Percentiles rank a stretch among this genome's conserved stretches.
Conservation (phyloP, 37 sponge, comb jelly and placozoan genomes). For the Geodia barretti region DNA sequence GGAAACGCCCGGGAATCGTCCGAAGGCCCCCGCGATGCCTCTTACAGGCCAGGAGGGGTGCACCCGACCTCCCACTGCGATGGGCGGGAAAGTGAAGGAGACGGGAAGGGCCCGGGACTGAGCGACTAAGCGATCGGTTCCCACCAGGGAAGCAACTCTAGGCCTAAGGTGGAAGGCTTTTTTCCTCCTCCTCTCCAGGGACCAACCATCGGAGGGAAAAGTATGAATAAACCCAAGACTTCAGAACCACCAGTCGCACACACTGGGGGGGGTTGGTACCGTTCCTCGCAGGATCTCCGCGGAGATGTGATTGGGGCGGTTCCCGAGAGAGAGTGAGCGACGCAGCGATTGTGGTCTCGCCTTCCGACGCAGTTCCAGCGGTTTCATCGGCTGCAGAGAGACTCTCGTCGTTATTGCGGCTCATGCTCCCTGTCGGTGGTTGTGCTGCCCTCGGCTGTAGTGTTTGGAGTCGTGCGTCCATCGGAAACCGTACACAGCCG, state of each 20-base stretch:
- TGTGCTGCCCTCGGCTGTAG: conserved; percentile 72
- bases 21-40: too few species aligned
- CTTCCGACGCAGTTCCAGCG: conserved; percentile 50
- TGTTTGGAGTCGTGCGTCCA: conserved; percentile 95
- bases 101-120: too few species aligned
- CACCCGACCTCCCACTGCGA: too few species aligned
- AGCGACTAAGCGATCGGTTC: too few species aligned
- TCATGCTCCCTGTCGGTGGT: conserved; percentile 78
- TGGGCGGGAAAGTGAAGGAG: too few species aligned
- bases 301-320: conserved; percentile 99
- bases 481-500: conserved; percentile 92
- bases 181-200: too few species aligned
- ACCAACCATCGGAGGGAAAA: too few species aligned
- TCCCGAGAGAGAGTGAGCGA: conserved; percentile 94
- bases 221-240: too few species aligned
- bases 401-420: conserved; percentile 49
- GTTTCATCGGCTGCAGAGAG: conserved; percentile 33
- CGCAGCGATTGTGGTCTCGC: conserved; percentile 67
- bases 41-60: too few species aligned
- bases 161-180: too few species aligned
- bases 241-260: conserved; percentile 99
- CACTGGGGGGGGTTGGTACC: conserved; percentile 92
- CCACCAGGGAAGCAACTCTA: too few species aligned
- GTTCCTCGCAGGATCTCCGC: conserved; percentile 85
- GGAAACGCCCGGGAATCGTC: too few species aligned